A percentile compares a stretch with the other conserved stretches of the same genome.
Conservation (phyloP, 2,888 invertebrate species). For the Heliconius sara region DNA sequence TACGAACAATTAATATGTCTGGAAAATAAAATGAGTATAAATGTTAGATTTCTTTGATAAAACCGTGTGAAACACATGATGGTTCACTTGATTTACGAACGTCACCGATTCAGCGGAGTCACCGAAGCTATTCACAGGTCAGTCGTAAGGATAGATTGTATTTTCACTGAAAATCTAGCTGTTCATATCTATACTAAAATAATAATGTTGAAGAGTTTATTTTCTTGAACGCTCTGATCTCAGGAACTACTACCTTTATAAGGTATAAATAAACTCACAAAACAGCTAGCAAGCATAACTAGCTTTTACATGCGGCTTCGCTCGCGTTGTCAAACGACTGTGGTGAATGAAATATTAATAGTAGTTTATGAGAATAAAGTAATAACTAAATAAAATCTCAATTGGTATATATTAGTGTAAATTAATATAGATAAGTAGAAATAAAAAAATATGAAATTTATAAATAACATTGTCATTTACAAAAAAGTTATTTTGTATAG, state of each 20-base stretch:
- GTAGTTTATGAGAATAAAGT: no score
- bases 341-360: no score
- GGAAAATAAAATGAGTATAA: slow-evolving; percentile 33
- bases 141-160: slow-evolving; percentile 14
- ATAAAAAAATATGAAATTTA: not conserved
- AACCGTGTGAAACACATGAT: slow-evolving; percentile 55
- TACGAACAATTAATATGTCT: slow-evolving; percentile 35
- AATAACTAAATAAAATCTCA: no score
- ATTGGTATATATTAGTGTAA: no score
- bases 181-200: no score
- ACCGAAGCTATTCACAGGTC: slow-evolving; percentile 38
- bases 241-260: no score
- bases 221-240: no score
- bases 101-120: slow-evolving; percentile 53
- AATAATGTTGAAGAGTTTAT: no score
- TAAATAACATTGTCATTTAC: slow-evolving; percentile 13
- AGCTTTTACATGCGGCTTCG: no score
- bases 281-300: no score
- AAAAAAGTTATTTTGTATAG: not conserved
- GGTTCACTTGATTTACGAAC: slow-evolving; percentile 31
- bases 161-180: slow-evolving; percentile 7
- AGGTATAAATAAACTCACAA: no score
- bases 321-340: no score
- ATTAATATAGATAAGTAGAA: not conserved
- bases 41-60: slow-evolving; percentile 52